These are phyloP conservation scores for Norana najaformis DNA, from an alignment of 2,888 invertebrate species.

Conservation along the genomic window DNA sequence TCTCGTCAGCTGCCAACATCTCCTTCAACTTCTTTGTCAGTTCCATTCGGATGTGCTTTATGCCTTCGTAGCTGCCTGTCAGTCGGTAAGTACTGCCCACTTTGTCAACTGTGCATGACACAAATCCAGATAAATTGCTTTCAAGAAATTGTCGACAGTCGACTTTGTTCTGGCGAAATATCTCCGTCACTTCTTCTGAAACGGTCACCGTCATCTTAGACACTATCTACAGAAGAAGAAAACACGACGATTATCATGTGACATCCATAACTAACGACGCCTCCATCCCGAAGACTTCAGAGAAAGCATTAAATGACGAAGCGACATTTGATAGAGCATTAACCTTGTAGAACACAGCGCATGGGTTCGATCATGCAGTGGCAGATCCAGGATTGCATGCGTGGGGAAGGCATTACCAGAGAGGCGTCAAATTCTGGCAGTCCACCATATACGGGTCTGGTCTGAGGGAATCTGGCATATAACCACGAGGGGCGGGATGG, in stretches of 20 bases:
- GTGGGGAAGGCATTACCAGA: no score
- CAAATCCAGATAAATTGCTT: background rate
- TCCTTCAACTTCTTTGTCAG: background rate
- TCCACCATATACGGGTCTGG: no score
- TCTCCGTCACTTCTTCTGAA: background rate
- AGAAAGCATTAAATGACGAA: no score
- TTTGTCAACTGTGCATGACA: background rate
- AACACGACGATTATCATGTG: background rate
- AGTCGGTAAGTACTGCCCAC: background rate
- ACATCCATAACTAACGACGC: background rate
- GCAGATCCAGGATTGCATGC: no score
- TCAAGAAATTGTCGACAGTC: slow-evolving; percentile 6
- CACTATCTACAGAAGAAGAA: background rate
- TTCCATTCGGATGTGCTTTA: background rate
- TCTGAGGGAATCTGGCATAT: no score
- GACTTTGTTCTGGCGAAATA: background rate
- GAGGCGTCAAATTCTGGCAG: no score
- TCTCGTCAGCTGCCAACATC: background rate
- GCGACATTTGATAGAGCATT: no score
- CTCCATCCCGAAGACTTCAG: background rate
- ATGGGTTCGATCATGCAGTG: no score
- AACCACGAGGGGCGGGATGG: no score
- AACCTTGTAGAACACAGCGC: no score
- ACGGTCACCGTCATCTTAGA: background rate
- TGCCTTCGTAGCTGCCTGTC: background rate